These are phyloP conservation scores for Volucella inflata DNA, from an alignment of 2,888 invertebrate genomes.

Conservation along the genomic window DNA sequence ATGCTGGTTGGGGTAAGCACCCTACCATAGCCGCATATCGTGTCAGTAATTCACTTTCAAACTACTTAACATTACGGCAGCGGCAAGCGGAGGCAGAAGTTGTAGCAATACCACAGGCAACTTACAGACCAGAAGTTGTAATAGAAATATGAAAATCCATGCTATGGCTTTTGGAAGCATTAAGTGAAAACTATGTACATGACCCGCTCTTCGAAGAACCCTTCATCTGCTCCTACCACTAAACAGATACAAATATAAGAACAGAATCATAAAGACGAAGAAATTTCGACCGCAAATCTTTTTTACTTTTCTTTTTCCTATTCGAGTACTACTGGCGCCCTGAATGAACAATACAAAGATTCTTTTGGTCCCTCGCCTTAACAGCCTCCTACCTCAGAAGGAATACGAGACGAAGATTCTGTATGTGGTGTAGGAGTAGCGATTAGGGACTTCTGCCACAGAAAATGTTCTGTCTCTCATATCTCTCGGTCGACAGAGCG, in stretches of 20 bases:
- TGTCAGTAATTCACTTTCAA: constrained; percentile 71
- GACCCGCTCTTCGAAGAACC: background rate
- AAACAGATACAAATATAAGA: constrained; percentile 45
- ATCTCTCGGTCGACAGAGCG: constrained; percentile 47
- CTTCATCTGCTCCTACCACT: background rate
- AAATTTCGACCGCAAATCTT: constrained; percentile 49
- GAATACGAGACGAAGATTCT: constrained; percentile 17
- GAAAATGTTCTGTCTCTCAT: constrained; percentile 49
- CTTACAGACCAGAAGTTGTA: background rate
- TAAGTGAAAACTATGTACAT: constrained; percentile 64
- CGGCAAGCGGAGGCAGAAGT: constrained; percentile 1
- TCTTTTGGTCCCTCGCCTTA: background rate
- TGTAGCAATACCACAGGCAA: too few species aligned
- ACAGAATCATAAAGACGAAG: constrained; percentile 46
- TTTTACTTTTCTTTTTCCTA: constrained; percentile 21
- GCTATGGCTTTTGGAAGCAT: constrained; percentile 35
- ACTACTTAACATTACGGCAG: constrained; percentile 67
- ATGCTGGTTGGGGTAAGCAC: constrained; percentile 5
- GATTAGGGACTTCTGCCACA: constrained; percentile 65
- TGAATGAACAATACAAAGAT: constrained; percentile 22
- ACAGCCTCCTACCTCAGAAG: constrained; percentile 18
- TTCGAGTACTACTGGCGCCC: background rate
- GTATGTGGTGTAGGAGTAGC: constrained; percentile 40
- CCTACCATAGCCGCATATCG: constrained; percentile 54
- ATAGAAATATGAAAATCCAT: constrained; percentile 70